phyloP scores from a whole-genome alignment of 2,797 vertebrate species.

The Bufotes viridis region DNA sequence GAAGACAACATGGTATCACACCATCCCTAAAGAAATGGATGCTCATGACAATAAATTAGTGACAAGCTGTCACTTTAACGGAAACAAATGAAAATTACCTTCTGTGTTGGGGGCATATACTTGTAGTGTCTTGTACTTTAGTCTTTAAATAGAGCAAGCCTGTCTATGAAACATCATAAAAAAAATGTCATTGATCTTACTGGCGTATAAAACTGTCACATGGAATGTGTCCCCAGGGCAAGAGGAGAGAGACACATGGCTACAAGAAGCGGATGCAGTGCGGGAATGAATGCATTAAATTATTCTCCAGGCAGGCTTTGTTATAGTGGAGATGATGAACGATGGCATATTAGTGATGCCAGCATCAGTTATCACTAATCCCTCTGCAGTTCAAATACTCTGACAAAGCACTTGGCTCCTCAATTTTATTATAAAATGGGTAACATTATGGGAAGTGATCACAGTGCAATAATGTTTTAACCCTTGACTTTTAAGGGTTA shows the following conservation, averaged over 20 bases:
- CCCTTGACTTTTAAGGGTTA: slow-evolving; percentile 40
- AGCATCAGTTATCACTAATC: slow-evolving; percentile 55
- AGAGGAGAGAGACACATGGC: slow-evolving; percentile 54
- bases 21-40: not conserved
- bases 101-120: slow-evolving; percentile 8
- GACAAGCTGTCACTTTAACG: slow-evolving; percentile 36
- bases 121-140: slow-evolving; percentile 29
- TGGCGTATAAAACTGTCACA: slow-evolving; percentile 57
- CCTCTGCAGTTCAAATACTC: slow-evolving; percentile 50
- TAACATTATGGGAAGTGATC: slow-evolving; percentile 24
- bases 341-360: slow-evolving; percentile 59
- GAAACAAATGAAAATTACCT: slow-evolving; percentile 20
- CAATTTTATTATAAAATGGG: slow-evolving; percentile 43
- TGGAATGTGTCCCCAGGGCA: slow-evolving; percentile 53
- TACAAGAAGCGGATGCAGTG: slow-evolving; percentile 45
- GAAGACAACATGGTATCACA: not conserved
- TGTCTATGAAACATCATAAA: slow-evolving; percentile 58
- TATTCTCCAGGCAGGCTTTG: slow-evolving; percentile 60
- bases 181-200: slow-evolving; percentile 55
- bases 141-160: slow-evolving; percentile 46
- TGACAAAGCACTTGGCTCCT: slow-evolving; percentile 45
- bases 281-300: slow-evolving; percentile 55
- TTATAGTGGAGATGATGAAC: slow-evolving; percentile 60
- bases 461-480: slow-evolving; percentile 24
- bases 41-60: not conserved